Evolutionary conservation across 2,113 vertebrate species (phyloP), one percentile per base, ranked within the genome.

Genomic region (Scomber colias): DNA sequence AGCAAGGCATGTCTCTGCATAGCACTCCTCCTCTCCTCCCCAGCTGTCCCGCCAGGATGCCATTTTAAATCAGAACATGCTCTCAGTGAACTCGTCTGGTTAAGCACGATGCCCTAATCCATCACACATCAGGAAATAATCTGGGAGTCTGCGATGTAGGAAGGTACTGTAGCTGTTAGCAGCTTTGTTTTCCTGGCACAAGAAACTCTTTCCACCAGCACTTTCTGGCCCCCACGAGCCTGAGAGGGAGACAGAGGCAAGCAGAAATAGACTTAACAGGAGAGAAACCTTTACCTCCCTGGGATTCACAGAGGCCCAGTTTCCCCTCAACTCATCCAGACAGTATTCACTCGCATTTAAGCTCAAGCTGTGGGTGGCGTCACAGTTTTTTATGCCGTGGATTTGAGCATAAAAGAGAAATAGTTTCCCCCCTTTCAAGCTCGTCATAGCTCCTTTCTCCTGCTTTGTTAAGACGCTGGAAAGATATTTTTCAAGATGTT

Each of bases 121-220:
- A 62, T 81, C 83, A 71, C 66, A 67, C 89, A 80, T 85, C 83
- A 67, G 87, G 84, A 79, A 88, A 48, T 79, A 63, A 81, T 88
- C 74, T 72, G 84, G 79, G 66, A 69, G 85, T 81, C 57, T 79
- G 80, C 49, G 55, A 48, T 3, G 66, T 46, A 83, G 86, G 71
- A 46, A 73, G 77, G 85, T 88, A 80, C 59, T 62, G 56, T 16
- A 31, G 68, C 49, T 69, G 65, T 80, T 73, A 61, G 79, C 68
- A 40, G 76, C 35, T 83, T 48, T 3, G 66, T 81, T 85, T 91
- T 91, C 85, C 87, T 85, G 91, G 83, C 87, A 75, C 60, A 10
- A 17, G 0, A 71, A 81, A 83, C 51, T 62, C 45, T 88, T 84
- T 90, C 65, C 84, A 65, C 72, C 64, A 27, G 44, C 80, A 55